phyloP scores from a whole-genome alignment of 2,113 vertebrate genomes.

The Dolichotis patagonum region DNA sequence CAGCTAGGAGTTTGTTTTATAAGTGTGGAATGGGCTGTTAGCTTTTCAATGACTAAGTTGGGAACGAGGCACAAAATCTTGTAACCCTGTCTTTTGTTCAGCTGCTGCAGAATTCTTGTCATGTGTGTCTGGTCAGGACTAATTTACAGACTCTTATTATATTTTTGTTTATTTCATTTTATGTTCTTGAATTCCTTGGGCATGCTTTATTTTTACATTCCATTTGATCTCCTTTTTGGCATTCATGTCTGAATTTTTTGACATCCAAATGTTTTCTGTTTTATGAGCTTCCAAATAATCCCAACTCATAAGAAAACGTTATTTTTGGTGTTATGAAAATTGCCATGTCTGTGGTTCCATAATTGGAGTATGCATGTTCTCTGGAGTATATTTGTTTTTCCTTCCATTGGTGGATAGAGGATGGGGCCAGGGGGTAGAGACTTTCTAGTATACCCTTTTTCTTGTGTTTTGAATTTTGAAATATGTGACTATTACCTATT shows the following conservation, averaged over 20 bases:
- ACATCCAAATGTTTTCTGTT: constrained; percentile 75
- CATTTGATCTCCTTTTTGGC: constrained; percentile 53
- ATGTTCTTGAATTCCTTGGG: constrained; percentile 40
- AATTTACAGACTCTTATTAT: constrained; percentile 19
- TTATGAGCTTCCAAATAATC: constrained; percentile 67
- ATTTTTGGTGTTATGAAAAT: constrained; percentile 65
- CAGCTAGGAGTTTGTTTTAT: background rate
- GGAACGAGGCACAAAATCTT: constrained; percentile 38
- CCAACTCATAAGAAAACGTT: constrained; percentile 66
- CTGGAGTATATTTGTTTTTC: constrained; percentile 43
- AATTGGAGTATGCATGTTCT: background rate
- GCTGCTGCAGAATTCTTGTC: constrained; percentile 51
- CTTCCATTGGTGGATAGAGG: background rate
- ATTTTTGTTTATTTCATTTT: constrained; percentile 64
- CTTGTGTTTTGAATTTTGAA: constrained; percentile 56
- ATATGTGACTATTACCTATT: constrained; percentile 41
- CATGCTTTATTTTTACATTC: constrained; percentile 61
- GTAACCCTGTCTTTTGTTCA: constrained; percentile 20
- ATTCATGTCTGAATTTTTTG: constrained; percentile 52
- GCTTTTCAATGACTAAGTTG: constrained; percentile 46
- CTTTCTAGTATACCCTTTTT: constrained; percentile 27
- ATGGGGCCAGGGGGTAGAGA: background rate
- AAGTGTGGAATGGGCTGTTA: constrained; percentile 14
- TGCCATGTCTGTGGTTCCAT: constrained; percentile 44
- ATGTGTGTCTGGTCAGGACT: constrained; percentile 52